These are phyloP conservation scores for Mus spretus DNA, from an alignment of 2,797 vertebrate species.

Conservation along the genomic window DNA sequence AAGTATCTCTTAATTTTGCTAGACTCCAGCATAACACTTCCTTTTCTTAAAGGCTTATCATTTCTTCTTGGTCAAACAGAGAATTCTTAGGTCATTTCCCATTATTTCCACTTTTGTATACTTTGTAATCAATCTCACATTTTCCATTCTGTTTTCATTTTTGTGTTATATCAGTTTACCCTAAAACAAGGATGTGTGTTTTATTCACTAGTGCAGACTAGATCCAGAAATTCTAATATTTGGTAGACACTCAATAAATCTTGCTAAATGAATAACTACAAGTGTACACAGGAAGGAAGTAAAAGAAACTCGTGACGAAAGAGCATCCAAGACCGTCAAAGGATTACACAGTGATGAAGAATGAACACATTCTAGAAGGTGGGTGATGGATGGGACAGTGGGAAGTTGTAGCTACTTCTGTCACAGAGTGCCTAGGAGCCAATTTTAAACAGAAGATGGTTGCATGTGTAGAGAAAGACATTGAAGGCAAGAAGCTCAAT, in stretches of 20 bases:
- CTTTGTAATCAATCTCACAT: neutral
- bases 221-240: neutral
- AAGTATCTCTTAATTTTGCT: neutral
- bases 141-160: slow-evolving; percentile 29
- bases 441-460: neutral
- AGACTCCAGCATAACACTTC: neutral
- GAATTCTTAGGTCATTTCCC: neutral
- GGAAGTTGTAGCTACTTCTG: neutral
- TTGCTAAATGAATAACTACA: neutral
- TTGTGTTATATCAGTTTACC: neutral
- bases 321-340: neutral
- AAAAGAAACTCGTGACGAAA: neutral
- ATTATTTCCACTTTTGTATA: neutral
- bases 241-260: neutral
- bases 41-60: neutral
- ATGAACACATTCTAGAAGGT: neutral
- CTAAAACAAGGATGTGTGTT: neutral
- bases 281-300: slow-evolving; percentile 2
- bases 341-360: neutral
- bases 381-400: neutral
- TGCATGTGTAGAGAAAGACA: neutral
- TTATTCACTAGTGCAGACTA: neutral
- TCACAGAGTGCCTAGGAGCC: neutral
- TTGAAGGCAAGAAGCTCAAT: neutral
- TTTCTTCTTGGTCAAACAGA: neutral